Conservation (phyloP, 2,888 invertebrate genomes). For the Drosophila tripunctata region DNA sequence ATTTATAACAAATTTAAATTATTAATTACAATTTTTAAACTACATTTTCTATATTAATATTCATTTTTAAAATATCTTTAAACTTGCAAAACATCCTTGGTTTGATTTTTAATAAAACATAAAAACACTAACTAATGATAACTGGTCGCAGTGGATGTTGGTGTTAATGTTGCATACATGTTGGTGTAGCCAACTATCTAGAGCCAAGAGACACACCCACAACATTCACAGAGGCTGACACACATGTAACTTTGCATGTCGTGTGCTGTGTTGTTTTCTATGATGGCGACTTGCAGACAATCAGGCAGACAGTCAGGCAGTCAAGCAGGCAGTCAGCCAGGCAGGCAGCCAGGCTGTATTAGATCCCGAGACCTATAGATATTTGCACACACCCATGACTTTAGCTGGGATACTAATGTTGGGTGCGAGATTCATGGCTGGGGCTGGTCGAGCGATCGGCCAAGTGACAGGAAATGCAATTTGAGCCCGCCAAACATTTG, state of each 20-base stretch:
- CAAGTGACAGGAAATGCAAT: conserved; percentile 79
- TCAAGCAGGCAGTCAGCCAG: too few species aligned
- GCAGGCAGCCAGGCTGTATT: conserved; percentile 32
- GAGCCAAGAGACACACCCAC: conserved; percentile 54
- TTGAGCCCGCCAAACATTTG: conserved; percentile 69
- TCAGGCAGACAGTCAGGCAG: conserved; percentile 47
- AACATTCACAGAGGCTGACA: conserved; percentile 51
- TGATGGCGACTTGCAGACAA: conserved; percentile 45
- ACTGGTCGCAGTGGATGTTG: conserved; percentile 41
- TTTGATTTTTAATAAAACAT: conserved; percentile 38
- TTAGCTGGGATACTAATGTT: conserved; percentile 20
- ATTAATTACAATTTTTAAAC: too few species aligned
- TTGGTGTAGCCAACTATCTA: conserved; percentile 30
- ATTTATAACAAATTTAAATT: too few species aligned
- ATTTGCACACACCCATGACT: conserved; percentile 62
- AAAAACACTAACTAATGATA: conserved; percentile 66
- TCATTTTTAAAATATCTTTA: too few species aligned
- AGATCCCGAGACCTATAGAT: conserved; percentile 46
- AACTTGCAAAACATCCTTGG: too few species aligned
- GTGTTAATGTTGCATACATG: conserved; percentile 45
- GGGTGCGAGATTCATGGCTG: conserved; percentile 50
- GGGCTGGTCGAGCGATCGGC: conserved; percentile 59
- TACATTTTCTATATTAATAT: too few species aligned
- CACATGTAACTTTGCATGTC: conserved; percentile 71
- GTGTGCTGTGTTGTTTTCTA: conserved; percentile 25